Percentiles rank a stretch among this genome's conserved stretches.
Evolutionary conservation across 1,140 invertebrate genomes (phyloP).

Genomic region (Sitophilus oryzae): DNA sequence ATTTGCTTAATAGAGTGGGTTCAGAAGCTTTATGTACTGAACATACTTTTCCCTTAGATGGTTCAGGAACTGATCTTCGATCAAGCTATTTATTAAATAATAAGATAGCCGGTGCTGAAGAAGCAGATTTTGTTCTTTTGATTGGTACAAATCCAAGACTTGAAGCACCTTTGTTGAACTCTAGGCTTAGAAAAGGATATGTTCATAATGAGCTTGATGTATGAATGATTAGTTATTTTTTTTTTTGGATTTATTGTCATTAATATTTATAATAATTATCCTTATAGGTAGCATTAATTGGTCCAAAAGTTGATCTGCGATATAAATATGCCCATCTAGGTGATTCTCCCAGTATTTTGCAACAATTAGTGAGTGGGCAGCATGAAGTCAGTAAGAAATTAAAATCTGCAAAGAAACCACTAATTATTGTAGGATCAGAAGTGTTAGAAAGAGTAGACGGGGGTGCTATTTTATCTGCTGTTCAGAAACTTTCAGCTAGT

Average conservation of each 20-base stretch:
- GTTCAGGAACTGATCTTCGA: constrained; percentile 81
- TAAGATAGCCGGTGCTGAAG: constrained; percentile 81
- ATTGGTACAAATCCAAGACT: constrained; percentile 96
- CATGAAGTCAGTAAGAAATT: constrained; percentile 73
- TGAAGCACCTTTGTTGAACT: constrained; percentile 96
- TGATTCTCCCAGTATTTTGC: constrained; percentile 63
- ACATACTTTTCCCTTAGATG: constrained; percentile 77
- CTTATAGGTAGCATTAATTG: constrained; percentile 67
- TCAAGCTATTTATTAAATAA: constrained; percentile 90
- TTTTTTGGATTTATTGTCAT: neutral
- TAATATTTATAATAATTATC: neutral
- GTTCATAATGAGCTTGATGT: constrained; percentile 75
- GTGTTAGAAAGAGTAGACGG: constrained; percentile 76
- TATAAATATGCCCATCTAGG: constrained; percentile 93
- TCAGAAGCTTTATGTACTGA: constrained; percentile 86
- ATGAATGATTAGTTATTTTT: constrained; percentile 7
- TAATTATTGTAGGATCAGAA: constrained; percentile 87
- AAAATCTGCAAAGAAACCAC: constrained; percentile 75
- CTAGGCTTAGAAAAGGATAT: constrained; percentile 89
- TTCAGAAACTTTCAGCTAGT: constrained; percentile 62
- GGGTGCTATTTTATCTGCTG: constrained; percentile 65
- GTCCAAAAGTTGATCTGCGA: constrained; percentile 86
- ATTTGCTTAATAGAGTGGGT: constrained; percentile 84
- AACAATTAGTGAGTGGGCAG: constrained; percentile 65
- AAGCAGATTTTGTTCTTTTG: constrained; percentile 87